These are phyloP conservation scores for Argentina silus DNA, from an alignment of 2,797 vertebrate genomes.

Conservation along the genomic window DNA sequence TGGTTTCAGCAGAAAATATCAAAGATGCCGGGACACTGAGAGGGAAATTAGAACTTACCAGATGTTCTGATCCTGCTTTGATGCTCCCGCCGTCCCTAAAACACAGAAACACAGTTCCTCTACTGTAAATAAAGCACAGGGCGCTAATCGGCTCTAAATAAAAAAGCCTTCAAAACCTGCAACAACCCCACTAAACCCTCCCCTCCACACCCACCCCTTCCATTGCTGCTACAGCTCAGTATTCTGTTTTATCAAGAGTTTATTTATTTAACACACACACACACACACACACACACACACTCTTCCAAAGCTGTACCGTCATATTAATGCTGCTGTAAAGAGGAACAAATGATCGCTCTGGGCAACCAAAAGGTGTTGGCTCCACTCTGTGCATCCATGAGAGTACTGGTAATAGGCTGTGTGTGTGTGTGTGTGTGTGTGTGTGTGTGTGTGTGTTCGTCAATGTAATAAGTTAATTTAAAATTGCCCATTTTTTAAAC, in stretches of 20 bases:
- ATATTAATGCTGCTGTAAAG: conserved; percentile 25
- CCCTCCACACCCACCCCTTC: neutral
- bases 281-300: too few relatives aligned
- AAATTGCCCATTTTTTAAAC: too few relatives aligned
- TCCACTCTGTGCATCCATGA: conserved; percentile 14
- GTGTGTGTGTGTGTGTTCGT: neutral
- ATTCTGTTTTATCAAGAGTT: neutral
- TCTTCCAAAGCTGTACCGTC: conserved; percentile 23
- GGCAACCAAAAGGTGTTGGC: conserved; percentile 5
- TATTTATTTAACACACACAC: too few relatives aligned
- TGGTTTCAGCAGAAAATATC: conserved; percentile 92
- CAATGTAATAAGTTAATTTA: neutral
- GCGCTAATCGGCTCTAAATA: conserved; percentile 47
- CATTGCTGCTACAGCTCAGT: neutral
- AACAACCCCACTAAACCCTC: neutral
- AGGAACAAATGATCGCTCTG: conserved; percentile 34
- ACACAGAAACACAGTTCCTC: conserved; percentile 91
- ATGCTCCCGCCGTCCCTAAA: conserved; percentile 90
- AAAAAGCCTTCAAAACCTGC: conserved; percentile 20
- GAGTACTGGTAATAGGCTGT: conserved; percentile 23
- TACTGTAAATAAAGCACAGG: conserved; percentile 81
- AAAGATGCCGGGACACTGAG: conserved; percentile 87
- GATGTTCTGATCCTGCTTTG: conserved; percentile 97
- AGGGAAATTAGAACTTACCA: conserved; percentile 92
- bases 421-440: conserved; percentile 10